These are phyloP conservation scores for Epinephelus malabaricus DNA, from an alignment of 2,797 vertebrate species.

Conservation along the genomic window DNA sequence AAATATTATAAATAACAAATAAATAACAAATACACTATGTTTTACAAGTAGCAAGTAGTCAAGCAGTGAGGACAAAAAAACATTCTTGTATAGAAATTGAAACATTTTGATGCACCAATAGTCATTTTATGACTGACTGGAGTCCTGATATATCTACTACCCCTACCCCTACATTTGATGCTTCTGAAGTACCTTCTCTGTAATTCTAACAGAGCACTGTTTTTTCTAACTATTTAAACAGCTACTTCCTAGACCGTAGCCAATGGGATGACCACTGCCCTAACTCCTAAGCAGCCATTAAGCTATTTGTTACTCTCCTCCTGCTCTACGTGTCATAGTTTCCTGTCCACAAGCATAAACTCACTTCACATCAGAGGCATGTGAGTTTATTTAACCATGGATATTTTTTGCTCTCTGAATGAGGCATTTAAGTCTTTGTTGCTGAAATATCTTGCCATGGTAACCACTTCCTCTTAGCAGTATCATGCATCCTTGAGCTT, in stretches of 20 bases:
- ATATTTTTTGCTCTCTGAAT: slow-evolving; percentile 31
- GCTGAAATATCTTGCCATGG: slow-evolving; percentile 60
- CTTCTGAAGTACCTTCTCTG: no score
- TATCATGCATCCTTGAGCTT: slow-evolving; percentile 52
- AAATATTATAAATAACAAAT: no score
- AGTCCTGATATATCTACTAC: no score
- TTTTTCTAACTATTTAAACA: neutral
- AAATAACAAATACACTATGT: no score
- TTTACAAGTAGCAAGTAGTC: no score
- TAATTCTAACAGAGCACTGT: neutral
- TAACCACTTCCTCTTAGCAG: slow-evolving; percentile 52
- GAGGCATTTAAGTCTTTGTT: slow-evolving; percentile 37
- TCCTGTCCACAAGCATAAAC: slow-evolving; percentile 18
- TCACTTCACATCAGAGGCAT: neutral
- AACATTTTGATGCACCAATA: no score
- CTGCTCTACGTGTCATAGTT: neutral
- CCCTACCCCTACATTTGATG: no score
- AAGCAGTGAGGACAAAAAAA: no score
- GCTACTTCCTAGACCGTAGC: neutral
- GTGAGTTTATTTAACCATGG: slow-evolving; percentile 23
- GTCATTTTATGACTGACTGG: no score
- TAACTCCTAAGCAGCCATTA: neutral
- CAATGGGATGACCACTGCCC: neutral
- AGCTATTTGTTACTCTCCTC: neutral
- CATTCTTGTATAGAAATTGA: no score